A percentile compares a stretch with the other conserved stretches of the same genome.
phyloP scores from a whole-genome alignment of 2,113 vertebrate species.

The Chelonoidis abingdonii region DNA sequence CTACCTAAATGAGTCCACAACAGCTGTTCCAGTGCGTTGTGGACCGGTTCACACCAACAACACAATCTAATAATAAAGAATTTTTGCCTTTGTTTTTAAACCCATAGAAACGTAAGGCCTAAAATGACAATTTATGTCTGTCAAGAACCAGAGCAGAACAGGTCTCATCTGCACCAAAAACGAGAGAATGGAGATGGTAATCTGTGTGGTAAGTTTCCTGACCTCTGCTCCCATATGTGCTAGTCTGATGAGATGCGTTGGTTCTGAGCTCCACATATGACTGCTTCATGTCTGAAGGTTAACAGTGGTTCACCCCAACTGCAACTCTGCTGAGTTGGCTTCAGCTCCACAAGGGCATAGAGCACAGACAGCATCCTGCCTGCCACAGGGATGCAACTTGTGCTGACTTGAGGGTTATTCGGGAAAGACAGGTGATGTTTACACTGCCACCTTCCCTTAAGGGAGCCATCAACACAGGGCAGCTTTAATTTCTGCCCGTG shows the following conservation, averaged over 20 bases:
- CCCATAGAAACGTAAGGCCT: slow-evolving; percentile 87
- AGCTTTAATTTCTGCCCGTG: background rate
- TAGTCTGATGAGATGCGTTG: background rate
- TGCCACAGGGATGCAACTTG: background rate
- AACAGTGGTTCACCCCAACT: background rate
- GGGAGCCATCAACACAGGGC: background rate
- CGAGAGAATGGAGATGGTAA: slow-evolving; percentile 72
- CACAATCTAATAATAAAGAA: background rate
- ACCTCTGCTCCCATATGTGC: background rate
- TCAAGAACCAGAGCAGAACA: slow-evolving; percentile 88
- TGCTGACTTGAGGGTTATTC: background rate
- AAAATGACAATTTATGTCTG: slow-evolving; percentile 95
- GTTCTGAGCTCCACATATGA: background rate
- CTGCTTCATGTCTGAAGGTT: background rate
- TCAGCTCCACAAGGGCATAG: background rate
- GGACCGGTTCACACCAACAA: background rate
- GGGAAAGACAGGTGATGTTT: background rate
- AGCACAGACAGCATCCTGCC: background rate
- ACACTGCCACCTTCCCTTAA: background rate
- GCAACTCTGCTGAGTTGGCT: background rate
- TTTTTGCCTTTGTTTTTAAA: slow-evolving; percentile 20
- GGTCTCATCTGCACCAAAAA: slow-evolving; percentile 78
- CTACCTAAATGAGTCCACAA: background rate
- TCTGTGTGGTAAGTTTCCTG: slow-evolving; percentile 79
- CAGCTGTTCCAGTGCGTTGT: background rate